These are phyloP conservation scores for Monopterus albus DNA, from an alignment of 2,113 vertebrate species.

Conservation along the genomic window DNA sequence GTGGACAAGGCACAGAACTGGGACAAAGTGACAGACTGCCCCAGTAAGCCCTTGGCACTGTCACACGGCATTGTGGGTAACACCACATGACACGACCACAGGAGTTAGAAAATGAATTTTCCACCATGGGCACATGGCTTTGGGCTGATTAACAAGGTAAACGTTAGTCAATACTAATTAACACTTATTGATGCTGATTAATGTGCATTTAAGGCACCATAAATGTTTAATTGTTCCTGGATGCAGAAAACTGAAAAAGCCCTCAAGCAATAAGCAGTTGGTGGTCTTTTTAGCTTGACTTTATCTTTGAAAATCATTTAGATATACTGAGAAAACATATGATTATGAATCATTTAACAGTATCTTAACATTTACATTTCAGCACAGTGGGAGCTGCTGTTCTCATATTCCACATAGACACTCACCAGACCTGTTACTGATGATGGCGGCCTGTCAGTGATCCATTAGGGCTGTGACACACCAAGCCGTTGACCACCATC, in stretches of 20 bases:
- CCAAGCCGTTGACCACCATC: too few species aligned
- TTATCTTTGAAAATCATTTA: neutral
- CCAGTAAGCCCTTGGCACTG: constrained; percentile 70
- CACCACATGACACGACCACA: constrained; percentile 43
- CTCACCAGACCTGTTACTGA: neutral
- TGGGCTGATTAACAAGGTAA: constrained; percentile 60
- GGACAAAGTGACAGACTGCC: constrained; percentile 75
- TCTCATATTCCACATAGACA: neutral
- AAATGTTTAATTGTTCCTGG: constrained; percentile 57
- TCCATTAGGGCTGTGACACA: too few species aligned
- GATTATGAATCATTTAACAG: neutral
- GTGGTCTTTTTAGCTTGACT: neutral
- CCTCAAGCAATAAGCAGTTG: neutral
- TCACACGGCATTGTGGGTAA: constrained; percentile 67
- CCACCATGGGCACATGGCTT: constrained; percentile 37
- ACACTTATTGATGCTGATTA: constrained; percentile 57
- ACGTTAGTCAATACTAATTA: constrained; percentile 69
- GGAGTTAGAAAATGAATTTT: constrained; percentile 70
- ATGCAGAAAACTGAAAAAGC: constrained; percentile 28
- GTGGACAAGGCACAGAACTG: constrained; percentile 24
- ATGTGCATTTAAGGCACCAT: constrained; percentile 56
- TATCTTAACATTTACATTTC: neutral
- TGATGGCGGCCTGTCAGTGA: neutral
- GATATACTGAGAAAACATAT: neutral
- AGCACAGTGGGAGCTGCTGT: neutral